Evolutionary conservation across 2,797 vertebrate species (phyloP).

Genomic region (Semaprochilodus insignis): DNA sequence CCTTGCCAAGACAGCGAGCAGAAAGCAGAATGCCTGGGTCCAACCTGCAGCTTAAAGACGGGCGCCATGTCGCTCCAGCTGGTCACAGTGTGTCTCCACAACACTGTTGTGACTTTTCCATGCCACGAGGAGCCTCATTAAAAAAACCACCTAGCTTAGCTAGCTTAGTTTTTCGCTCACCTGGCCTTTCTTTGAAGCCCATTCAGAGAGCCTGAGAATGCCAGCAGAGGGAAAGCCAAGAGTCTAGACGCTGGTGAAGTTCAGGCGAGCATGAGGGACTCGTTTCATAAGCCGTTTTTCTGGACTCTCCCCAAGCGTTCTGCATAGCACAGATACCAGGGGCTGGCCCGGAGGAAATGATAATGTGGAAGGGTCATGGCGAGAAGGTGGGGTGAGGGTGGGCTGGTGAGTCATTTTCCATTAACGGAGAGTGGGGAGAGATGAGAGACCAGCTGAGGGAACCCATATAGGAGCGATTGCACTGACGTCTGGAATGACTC

Average conservation of each 20-base stretch:
- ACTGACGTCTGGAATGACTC: slow-evolving; percentile 72
- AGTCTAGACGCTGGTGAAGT: slow-evolving; percentile 60
- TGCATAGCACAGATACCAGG: slow-evolving; percentile 71
- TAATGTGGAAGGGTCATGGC: slow-evolving; percentile 47
- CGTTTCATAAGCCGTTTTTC: slow-evolving; percentile 63
- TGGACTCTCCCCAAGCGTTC: slow-evolving; percentile 62
- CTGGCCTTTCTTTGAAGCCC: slow-evolving; percentile 20
- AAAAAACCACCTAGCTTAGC: slow-evolving; percentile 55
- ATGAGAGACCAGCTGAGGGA: slow-evolving; percentile 65
- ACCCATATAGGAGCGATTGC: slow-evolving; percentile 73
- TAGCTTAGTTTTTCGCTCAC: slow-evolving; percentile 2
- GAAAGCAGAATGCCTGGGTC: slow-evolving; percentile 67
- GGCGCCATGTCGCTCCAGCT: slow-evolving; percentile 8
- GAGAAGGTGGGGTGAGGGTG: slow-evolving; percentile 42
- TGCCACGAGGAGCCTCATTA: slow-evolving; percentile 72
- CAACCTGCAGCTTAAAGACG: slow-evolving; percentile 62
- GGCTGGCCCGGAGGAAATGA: slow-evolving; percentile 69
- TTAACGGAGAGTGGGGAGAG: slow-evolving; percentile 65
- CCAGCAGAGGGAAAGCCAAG: slow-evolving; percentile 33
- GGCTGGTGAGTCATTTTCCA: slow-evolving; percentile 65
- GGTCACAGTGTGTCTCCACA: slow-evolving; percentile 34
- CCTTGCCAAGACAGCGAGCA: slow-evolving; percentile 66
- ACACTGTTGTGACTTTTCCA: slow-evolving; percentile 57
- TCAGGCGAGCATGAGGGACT: slow-evolving; percentile 60
- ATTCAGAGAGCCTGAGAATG: slow-evolving; percentile 48